A percentile compares a stretch with the other conserved stretches of the same genome.
Evolutionary conservation across 2,113 vertebrate genomes (phyloP).

Genomic region (Phyllostomus discolor): DNA sequence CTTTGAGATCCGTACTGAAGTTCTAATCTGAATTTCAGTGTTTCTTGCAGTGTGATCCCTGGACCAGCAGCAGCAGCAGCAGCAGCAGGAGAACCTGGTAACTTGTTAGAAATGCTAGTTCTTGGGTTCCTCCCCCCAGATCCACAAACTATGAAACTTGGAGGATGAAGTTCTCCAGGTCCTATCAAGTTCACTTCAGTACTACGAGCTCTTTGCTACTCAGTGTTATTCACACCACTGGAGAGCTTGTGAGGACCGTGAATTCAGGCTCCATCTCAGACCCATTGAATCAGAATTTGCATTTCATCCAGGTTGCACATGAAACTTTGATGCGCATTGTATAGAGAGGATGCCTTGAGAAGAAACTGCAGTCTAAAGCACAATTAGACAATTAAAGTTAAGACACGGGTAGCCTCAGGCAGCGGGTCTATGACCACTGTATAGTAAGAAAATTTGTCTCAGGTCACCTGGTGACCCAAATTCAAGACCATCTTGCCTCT

Average conservation of each 20-base stretch:
- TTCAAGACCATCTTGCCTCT: neutral
- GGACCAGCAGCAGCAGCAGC: neutral
- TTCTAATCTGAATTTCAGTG: neutral
- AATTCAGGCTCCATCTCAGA: neutral
- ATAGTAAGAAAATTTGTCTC: neutral
- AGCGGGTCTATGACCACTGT: neutral
- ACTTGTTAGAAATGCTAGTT: neutral
- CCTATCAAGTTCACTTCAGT: neutral
- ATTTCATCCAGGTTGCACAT: neutral
- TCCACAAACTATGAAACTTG: neutral
- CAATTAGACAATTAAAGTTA: neutral
- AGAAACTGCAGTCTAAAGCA: neutral
- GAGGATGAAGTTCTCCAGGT: neutral
- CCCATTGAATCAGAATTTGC: neutral
- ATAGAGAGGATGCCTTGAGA: neutral
- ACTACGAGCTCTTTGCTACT: neutral
- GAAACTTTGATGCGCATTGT: neutral
- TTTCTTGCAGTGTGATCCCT: neutral
- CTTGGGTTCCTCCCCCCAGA: neutral
- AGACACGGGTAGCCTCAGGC: too few species aligned
- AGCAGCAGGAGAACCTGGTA: neutral
- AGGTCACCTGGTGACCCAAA: neutral
- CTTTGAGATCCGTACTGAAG: neutral
- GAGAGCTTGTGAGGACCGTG: neutral
- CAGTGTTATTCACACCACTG: too few species aligned